These are phyloP conservation scores for Harpalus rubripes DNA, from an alignment of 2,888 invertebrate genomes.

Conservation along the genomic window DNA sequence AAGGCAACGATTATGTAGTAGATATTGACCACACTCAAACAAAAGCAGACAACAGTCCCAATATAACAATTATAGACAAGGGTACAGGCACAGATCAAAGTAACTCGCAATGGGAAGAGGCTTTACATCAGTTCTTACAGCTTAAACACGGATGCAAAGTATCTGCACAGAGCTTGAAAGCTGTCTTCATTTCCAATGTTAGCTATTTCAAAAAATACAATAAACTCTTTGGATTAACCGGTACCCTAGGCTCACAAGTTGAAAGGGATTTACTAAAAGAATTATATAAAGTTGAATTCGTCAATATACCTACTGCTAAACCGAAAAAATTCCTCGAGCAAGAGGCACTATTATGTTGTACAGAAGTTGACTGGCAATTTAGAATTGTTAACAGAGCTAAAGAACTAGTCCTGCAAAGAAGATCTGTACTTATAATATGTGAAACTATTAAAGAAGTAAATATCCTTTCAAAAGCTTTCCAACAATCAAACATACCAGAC, in stretches of 20 bases:
- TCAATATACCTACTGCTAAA: slow-evolving; percentile 73
- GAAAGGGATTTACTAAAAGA: slow-evolving; percentile 72
- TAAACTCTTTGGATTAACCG: slow-evolving; percentile 74
- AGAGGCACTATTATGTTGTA: slow-evolving; percentile 68
- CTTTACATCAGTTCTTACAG: slow-evolving; percentile 75
- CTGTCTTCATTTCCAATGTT: slow-evolving; percentile 75
- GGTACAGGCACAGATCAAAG: slow-evolving; percentile 75
- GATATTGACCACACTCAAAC: slow-evolving; percentile 71
- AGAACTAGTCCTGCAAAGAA: slow-evolving; percentile 65
- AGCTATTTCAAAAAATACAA: slow-evolving; percentile 69
- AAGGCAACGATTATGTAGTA: slow-evolving; percentile 72
- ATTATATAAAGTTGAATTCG: slow-evolving; percentile 72
- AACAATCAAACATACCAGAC: slow-evolving; percentile 31
- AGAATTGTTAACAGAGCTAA: slow-evolving; percentile 61
- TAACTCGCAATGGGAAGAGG: slow-evolving; percentile 75
- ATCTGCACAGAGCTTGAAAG: slow-evolving; percentile 73
- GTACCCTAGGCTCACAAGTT: slow-evolving; percentile 74
- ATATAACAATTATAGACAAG: slow-evolving; percentile 72
- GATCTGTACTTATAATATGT: slow-evolving; percentile 73
- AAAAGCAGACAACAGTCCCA: slow-evolving; percentile 68
- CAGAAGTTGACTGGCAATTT: slow-evolving; percentile 67
- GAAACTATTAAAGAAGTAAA: slow-evolving; percentile 70
- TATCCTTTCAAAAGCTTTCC: slow-evolving; percentile 68
- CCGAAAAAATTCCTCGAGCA: slow-evolving; percentile 71
- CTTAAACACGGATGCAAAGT: slow-evolving; percentile 75